Base-by-base conservation (phyloP, 2,888 invertebrate genomes). In the Proisotoma minuta region DNA sequence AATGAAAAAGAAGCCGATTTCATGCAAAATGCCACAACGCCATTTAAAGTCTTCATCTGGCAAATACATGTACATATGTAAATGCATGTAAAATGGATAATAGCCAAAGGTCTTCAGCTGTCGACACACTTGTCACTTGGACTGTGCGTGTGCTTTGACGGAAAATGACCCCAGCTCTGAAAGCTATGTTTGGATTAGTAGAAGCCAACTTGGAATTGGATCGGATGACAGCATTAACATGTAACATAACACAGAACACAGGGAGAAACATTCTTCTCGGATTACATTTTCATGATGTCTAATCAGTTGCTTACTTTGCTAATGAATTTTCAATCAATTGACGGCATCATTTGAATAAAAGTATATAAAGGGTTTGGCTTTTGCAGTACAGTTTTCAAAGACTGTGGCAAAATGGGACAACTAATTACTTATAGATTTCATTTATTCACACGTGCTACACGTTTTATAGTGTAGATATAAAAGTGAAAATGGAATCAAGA, bases 91-190 rank as follows among this genome's bases (percentile, higher is more conserved):
- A 34, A 34, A 34, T 34, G 8, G 34, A 34, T 34, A 10, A 34
- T 34, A 34, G 34, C 34, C 34, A 34, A 34, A 34, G 34, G 34
- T 49, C 23, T 5, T 22, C 49, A 49, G 49, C 49, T 49, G 49
- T 49, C 23, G 49, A 49, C 18, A 49, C 49, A 49, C 49, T 49
- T 49, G 49, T 49, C 49, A 23, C 49, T 18, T 49, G 22, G 22
- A 5, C 49, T 4, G 22, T 34, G 34, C 34, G 34, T 34, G 34
- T 34, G 8, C 34, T 34, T 10, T 8, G 34, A 34, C 8, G 34
- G 15, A 8, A 34, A 34, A 34, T 34, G 18, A 24, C 18, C 49
- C 49, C 49, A 22, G 5, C 8, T 23, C 49, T 49, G n/a, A n/a
- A n/a, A n/a, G n/a, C n/a, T n/a, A n/a, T n/a, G 22, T 49, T 49